These are phyloP conservation scores for Nasua narica DNA, from an alignment of 2,797 vertebrate species.

Conservation along the genomic window DNA sequence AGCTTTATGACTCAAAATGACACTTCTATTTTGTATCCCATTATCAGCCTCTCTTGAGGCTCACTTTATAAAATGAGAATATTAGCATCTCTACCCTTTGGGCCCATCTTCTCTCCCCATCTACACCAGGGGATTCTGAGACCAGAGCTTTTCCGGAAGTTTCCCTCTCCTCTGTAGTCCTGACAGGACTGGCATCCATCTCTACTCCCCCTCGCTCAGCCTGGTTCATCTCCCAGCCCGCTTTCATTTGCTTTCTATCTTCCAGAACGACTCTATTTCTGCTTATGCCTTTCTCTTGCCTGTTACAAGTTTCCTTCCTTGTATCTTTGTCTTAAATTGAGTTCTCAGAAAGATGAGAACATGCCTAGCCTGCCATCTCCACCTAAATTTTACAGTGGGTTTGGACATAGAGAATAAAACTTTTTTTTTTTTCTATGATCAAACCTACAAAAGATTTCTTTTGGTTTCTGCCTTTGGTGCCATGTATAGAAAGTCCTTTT, in stretches of 20 bases:
- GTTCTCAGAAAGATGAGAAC: not conserved
- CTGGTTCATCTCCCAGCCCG: not conserved
- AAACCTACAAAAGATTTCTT: not conserved
- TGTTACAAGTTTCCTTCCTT: not conserved
- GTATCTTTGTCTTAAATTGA: not conserved
- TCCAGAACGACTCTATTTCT: not conserved
- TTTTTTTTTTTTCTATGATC: not conserved
- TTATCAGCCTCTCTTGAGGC: not conserved
- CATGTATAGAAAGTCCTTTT: constrained; percentile 6
- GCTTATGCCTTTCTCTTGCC: not conserved
- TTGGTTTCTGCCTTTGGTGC: not conserved
- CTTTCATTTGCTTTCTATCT: not conserved
- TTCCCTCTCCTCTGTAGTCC: not conserved
- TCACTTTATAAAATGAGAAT: not conserved
- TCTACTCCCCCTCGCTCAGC: not conserved
- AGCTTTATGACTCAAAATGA: not conserved
- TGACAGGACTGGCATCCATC: not conserved
- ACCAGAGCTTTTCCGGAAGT: not conserved
- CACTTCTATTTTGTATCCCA: not conserved
- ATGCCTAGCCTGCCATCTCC: not conserved
- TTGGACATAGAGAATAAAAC: not conserved
- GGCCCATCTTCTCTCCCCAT: not conserved
- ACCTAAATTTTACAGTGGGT: not conserved
- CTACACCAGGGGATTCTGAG: not conserved
- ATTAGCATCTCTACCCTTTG: not conserved